A percentile compares a stretch with the other conserved stretches of the same genome.
phyloP scores from a whole-genome alignment of 2,888 invertebrate genomes.

The Metopia argyrocephala region DNA sequence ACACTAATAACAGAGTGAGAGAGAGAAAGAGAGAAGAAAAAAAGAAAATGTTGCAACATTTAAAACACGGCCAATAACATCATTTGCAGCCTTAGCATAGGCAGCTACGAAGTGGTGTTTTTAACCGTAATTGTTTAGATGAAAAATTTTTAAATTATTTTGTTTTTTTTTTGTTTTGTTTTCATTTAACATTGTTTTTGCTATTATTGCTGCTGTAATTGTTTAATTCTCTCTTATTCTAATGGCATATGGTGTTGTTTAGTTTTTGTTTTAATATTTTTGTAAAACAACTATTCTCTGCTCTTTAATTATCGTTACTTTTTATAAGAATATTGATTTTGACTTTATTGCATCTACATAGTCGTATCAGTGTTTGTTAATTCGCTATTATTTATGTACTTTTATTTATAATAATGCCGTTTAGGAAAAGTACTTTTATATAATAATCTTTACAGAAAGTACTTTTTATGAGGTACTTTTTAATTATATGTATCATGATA shows the following conservation, averaged over 20 bases:
- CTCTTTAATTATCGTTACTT: constrained; percentile 5
- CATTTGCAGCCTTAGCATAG: not conserved
- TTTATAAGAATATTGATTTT: not conserved
- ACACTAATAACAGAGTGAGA: not conserved
- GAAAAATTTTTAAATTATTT: too few relatives aligned
- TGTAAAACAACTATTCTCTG: constrained; percentile 57
- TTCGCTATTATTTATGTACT: too few relatives aligned
- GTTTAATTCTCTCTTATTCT: constrained; percentile 39
- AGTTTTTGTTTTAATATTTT: constrained; percentile 74
- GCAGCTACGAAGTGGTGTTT: too few relatives aligned
- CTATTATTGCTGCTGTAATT: not conserved
- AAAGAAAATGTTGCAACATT: not conserved
- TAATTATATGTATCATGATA: too few relatives aligned
- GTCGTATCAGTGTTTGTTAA: too few relatives aligned
- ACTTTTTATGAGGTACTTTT: too few relatives aligned
- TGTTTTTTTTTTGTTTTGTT: too few relatives aligned
- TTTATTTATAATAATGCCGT: too few relatives aligned
- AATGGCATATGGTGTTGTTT: constrained; percentile 65
- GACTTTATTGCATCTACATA: too few relatives aligned
- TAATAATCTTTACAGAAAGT: too few relatives aligned
- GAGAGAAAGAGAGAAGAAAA: constrained; percentile 18
- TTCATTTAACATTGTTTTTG: not conserved
- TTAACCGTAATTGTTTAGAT: too few relatives aligned
- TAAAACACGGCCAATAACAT: not conserved
- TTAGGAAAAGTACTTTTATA: too few relatives aligned